phyloP scores from a whole-genome alignment of 2,888 invertebrate genomes.

The Drosophila meridiana region DNA sequence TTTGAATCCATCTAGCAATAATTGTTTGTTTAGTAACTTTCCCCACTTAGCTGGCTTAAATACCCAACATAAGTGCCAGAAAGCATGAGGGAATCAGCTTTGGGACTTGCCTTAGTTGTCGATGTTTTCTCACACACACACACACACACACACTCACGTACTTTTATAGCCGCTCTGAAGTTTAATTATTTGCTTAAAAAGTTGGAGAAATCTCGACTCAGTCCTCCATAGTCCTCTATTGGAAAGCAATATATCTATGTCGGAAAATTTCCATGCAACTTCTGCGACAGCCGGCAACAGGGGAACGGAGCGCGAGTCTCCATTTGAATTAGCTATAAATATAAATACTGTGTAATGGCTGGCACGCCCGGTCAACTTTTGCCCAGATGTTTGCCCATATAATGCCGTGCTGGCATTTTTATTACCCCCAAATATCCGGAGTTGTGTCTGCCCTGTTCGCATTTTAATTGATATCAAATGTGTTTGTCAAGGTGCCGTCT shows the following conservation, averaged over 20 bases:
- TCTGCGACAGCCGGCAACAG: slow-evolving; percentile 34
- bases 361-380: slow-evolving; percentile 30
- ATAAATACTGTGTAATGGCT: background rate
- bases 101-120: background rate
- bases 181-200: slow-evolving; percentile 10
- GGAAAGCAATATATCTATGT: slow-evolving; percentile 34
- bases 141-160: background rate
- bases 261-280: slow-evolving; percentile 45
- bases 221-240: slow-evolving; percentile 19
- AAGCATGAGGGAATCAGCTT: background rate
- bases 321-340: slow-evolving; percentile 40
- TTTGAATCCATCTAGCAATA: background rate
- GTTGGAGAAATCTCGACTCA: slow-evolving; percentile 16
- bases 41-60: background rate
- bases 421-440: slow-evolving; percentile 14
- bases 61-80: background rate
- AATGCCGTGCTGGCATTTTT: slow-evolving; percentile 45
- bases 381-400: slow-evolving; percentile 34
- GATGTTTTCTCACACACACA: background rate
- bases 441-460: slow-evolving; percentile 13
- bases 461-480: slow-evolving; percentile 57
- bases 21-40: background rate
- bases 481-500: slow-evolving; percentile 18
- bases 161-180: slow-evolving; percentile 3
- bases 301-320: slow-evolving; percentile 2